Conservation (phyloP, 2,113 vertebrate species). For the Platysternon megacephalum region DNA sequence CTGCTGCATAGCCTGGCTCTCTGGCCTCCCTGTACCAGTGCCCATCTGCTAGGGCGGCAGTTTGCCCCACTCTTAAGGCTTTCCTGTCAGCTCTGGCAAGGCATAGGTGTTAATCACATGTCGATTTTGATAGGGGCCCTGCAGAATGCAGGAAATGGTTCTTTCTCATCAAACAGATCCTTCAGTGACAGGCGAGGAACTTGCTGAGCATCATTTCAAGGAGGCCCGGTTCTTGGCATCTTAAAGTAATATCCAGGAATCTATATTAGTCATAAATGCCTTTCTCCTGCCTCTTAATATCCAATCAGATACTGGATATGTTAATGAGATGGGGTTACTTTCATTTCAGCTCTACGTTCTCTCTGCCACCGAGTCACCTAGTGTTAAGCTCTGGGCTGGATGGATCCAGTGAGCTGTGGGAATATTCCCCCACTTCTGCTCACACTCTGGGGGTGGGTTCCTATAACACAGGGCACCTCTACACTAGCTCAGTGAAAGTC, state of each 20-base stretch:
- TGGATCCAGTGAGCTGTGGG: not conserved
- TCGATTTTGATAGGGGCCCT: not conserved
- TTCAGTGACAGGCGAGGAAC: not conserved
- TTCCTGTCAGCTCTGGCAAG: not conserved
- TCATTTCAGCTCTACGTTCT: not conserved
- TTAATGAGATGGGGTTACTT: not conserved
- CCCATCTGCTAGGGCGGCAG: not conserved
- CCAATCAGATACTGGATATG: not conserved
- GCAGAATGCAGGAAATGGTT: not conserved
- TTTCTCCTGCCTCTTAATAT: not conserved
- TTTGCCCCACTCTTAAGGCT: not conserved
- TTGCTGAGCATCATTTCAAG: not conserved
- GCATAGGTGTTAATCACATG: not conserved
- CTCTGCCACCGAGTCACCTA: not conserved
- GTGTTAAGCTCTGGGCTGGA: not conserved
- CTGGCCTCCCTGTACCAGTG: rapidly evolving
- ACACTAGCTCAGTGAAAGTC: not conserved
- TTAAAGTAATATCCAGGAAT: not conserved
- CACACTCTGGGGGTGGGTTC: not conserved
- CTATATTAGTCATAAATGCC: not conserved
- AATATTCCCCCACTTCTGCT: not conserved
- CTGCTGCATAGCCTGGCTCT: not conserved
- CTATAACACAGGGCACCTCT: not conserved
- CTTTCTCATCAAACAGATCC: not conserved
- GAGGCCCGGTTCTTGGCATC: not conserved